Conservation (phyloP, 2,113 vertebrate genomes). For the Crotalus viridis region DNA sequence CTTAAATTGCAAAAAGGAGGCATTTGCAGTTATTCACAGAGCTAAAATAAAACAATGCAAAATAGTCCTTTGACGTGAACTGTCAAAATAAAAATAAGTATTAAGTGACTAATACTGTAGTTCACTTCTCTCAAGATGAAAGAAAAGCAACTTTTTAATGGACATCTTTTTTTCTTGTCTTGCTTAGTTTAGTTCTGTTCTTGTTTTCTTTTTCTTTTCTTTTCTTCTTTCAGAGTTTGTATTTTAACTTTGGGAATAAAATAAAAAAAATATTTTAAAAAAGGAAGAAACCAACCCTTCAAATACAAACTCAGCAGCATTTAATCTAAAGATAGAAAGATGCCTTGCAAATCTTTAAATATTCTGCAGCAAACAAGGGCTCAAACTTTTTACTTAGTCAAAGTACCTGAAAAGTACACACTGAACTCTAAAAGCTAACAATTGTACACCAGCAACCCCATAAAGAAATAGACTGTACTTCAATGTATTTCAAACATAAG, state of each 20-base stretch:
- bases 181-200: not conserved
- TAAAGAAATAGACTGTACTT: not conserved
- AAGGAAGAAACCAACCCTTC: not conserved
- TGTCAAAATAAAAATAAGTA: not conserved
- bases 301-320: not conserved
- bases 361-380: constrained; percentile 25
- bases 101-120: not conserved
- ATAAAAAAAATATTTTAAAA: not conserved
- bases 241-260: not conserved
- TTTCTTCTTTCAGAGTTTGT: not conserved
- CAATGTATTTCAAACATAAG: not conserved
- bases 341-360: not conserved
- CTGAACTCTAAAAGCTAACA: constrained; percentile 18
- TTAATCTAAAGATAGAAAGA: constrained; percentile 15
- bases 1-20: not conserved
- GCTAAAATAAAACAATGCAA: not conserved
- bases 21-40: not conserved
- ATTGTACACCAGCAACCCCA: not conserved
- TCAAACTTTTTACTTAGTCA: not conserved
- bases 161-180: not conserved
- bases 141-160: not conserved
- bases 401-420: not conserved
- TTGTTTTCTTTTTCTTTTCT: not conserved
- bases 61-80: not conserved
- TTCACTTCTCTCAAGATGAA: not conserved